Conservation (phyloP, 2,888 invertebrate species). For the Diarsia mendica region DNA sequence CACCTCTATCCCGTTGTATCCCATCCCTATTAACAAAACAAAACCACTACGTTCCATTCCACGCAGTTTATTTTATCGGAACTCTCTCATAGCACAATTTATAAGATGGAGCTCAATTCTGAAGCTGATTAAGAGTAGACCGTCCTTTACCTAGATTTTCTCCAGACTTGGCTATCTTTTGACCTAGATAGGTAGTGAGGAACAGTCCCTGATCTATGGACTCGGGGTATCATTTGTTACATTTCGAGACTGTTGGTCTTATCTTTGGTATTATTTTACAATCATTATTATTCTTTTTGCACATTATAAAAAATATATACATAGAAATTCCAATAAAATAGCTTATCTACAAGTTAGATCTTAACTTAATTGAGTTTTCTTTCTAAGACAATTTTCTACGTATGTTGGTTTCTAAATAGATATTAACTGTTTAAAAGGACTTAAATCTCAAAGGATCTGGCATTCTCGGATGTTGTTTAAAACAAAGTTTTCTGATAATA, state of each 20-base stretch:
- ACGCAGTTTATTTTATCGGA: conserved; percentile 39
- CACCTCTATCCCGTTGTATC: neutral
- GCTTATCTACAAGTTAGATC: too few species aligned
- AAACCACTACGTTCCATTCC: conserved; percentile 25
- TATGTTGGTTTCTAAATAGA: too few species aligned
- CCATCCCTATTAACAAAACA: conserved; percentile 41
- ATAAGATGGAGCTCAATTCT: conserved; percentile 47
- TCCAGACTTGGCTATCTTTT: conserved; percentile 41
- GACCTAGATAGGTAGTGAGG: conserved; percentile 53
- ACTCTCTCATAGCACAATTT: conserved; percentile 41
- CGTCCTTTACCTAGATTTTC: conserved; percentile 52
- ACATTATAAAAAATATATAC: too few species aligned
- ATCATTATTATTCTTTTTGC: neutral
- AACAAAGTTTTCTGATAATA: too few species aligned
- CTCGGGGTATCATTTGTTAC: conserved; percentile 34
- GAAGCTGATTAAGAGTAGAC: conserved; percentile 52
- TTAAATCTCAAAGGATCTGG: too few species aligned
- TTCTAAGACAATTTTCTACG: too few species aligned
- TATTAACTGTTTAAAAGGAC: too few species aligned
- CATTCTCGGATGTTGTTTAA: too few species aligned
- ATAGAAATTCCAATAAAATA: too few species aligned
- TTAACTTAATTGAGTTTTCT: too few species aligned
- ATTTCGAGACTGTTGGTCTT: conserved; percentile 11
- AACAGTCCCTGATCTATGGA: conserved; percentile 31
- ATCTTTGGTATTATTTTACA: neutral